Conservation (phyloP, 2,888 invertebrate species). For the Diarsia rubi region DNA sequence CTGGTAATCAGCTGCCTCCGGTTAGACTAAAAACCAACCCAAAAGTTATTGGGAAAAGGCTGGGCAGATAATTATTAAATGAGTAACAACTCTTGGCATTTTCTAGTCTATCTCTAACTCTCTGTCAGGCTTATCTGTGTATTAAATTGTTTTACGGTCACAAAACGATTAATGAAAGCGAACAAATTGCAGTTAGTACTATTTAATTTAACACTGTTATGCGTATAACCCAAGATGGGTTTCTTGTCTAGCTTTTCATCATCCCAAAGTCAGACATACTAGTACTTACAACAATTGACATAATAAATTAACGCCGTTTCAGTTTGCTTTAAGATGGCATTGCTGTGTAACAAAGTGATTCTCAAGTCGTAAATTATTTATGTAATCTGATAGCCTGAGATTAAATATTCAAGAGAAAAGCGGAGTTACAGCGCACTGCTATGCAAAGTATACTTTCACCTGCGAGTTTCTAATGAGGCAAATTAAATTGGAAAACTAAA, state of each 20-base stretch:
- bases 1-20: too few relatives aligned
- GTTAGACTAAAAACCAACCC: too few relatives aligned
- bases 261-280: constrained; percentile 23
- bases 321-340: constrained; percentile 47
- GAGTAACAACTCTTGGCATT: not conserved
- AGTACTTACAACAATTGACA: constrained; percentile 41
- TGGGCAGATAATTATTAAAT: not conserved
- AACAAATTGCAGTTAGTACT: constrained; percentile 24
- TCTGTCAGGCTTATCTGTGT: not conserved
- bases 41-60: too few relatives aligned
- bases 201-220: constrained; percentile 30
- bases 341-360: constrained; percentile 55
- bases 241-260: constrained; percentile 39
- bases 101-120: not conserved
- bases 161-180: constrained; percentile 34
- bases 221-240: not conserved
- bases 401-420: constrained; percentile 51
- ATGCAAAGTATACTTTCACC: constrained; percentile 32
- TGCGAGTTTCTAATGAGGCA: constrained; percentile 43
- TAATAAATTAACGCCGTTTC: constrained; percentile 47
- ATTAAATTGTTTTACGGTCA: constrained; percentile 4
- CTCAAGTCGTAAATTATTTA: constrained; percentile 58
- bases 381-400: constrained; percentile 49
- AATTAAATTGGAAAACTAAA: constrained; percentile 51
- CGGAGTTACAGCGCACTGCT: constrained; percentile 23